Base-by-base conservation (phyloP, 2,888 invertebrate species). In the Drosophila birchii region DNA sequence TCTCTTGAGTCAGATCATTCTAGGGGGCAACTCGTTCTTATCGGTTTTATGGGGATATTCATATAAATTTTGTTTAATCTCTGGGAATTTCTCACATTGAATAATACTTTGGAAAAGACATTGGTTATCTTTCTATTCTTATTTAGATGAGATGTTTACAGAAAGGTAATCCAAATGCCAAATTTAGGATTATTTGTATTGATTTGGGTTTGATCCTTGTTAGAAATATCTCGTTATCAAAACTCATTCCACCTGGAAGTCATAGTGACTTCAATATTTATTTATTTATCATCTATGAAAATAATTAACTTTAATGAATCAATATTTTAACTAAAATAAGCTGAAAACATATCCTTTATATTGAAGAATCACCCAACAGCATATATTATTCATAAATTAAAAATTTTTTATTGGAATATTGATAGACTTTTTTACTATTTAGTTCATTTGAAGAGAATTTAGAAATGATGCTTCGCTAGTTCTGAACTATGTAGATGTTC, bases 41-140 rank as follows among this genome's bases (percentile, higher is more conserved):
- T 62, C 62, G 43, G 61, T 43, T 60, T 23, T 23, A 59, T 59
- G 38, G 56, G n/a, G 32, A 23, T 41, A 57, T n/a, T 45, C 26
- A 12, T 9, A 32, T 20, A 44, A 14, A 12, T 23, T 16, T 6
- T 5, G 5, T 26, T 11, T 49, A 49, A 49, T 47, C 47, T 47
- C 29, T 29, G 47, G 11, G 6, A 29, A n/a, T 29, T 47, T 47
- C 3, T 11, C 5, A 26, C n/a, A 29, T 11, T n/a, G 4, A 5
- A 12, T 18, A 11, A n/a, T 0, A 32, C 32, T 32, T 18, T 49
- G 14, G 12, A 4, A 18, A 49, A 49, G 49, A 18, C 49, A 49
- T 12, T 12, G 7, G 18, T 32, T 18, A 49, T 18, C 32, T 18
- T 49, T 8, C 18, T 49, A 32, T 12, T 18, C 32, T 26, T 45